Base-by-base conservation (phyloP, 2,113 vertebrate genomes). In the Lophochroa leadbeateri region DNA sequence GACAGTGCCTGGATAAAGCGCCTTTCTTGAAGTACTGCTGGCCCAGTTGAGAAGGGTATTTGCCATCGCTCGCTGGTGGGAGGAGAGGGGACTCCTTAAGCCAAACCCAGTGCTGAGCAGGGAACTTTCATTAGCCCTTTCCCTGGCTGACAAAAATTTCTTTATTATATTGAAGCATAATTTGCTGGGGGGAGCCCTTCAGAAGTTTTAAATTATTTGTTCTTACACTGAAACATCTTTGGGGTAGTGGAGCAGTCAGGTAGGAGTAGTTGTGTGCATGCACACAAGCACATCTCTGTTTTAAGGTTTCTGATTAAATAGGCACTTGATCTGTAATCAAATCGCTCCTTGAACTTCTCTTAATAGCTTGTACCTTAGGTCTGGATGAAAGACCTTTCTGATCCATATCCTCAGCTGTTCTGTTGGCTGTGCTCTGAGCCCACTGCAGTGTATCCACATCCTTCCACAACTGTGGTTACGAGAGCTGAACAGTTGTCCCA, bases 381-480 rank as follows among this genome's bases (percentile, higher is more conserved):
- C 0, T 58, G 57, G 17, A 7, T 5, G 23, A 35, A 60, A 49
- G 21, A 41, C 27, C 33, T 72, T 55, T 46, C 13, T 65, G 64
- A 33, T 84, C 17, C 33, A 55, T 35, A 37, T 60, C 49, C 43
- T 25, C 0, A 3, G 16, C 50, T 46, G 14, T 33, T 65, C 11
- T 29, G 4, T 27, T 28, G 3, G 28, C 23, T 25, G 69, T 37
- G 25, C 70, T 60, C 52, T 68, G 87, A 82, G 39, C 47, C 27
- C 11, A 1, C 19, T 50, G 39, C 57, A 47, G 43, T 4, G 7
- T 6, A 10, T 35, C 60, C 3, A 2, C 47, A 7, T 68, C 65
- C 39, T 68, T 82, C 46, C 55, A 24, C 17, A 50, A 20, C 78
- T 17, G 15, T 9, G 33, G 27, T 1, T 21, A 1, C 0, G 1